Evolutionary conservation across 2,888 invertebrate genomes (phyloP), one percentile per base, ranked within the genome.

Genomic region (Spicauda simplicius): DNA sequence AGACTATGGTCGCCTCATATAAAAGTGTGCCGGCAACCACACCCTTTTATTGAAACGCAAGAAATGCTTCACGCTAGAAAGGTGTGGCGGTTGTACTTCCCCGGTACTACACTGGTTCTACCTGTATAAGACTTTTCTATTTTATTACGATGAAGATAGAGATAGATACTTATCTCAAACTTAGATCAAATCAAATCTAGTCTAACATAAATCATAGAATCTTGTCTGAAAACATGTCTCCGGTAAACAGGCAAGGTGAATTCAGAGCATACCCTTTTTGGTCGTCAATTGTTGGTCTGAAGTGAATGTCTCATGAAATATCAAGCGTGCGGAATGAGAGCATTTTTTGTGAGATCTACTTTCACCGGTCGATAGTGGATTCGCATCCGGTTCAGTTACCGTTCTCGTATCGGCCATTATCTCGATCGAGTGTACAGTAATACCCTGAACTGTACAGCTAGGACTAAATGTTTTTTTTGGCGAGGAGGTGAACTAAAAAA

Each of bases 341-440:
- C 92, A 91, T 92, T 93, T 93, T 93, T 93, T 92, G 91, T 92
- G 85, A 86, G 85, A 82, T 84, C 90, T 91, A 93, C 92, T 93
- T 93, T 93, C 92, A 91, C 92, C 91, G 74, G 77, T 82, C 86
- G 84, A 88, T 88, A 87, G 88, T 87, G 83, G 86, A 83, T 81
- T 88, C 83, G 87, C 83, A 89, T 92, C 92, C 92, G 92, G 92
- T 87, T 91, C 82, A 79, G 77, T 82, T 87, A 87, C 90, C 86
- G 88, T 88, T 89, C 85, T 81, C 79, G 84, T 85, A 80, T 80
- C 80, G 80, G 81, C 69, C 63, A 70, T 70, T 70, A 70, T 77
- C 74, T 87, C 80, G 79, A 81, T 74, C 70, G 66, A 33, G 69
- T 33, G 33, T 10, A 33, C 7, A n/a, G n/a, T n/a, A n/a, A n/a